Percentiles rank a stretch among this genome's conserved stretches.
phyloP scores from a whole-genome alignment of 2,888 invertebrate species.

The Dendrolimus pini region DNA sequence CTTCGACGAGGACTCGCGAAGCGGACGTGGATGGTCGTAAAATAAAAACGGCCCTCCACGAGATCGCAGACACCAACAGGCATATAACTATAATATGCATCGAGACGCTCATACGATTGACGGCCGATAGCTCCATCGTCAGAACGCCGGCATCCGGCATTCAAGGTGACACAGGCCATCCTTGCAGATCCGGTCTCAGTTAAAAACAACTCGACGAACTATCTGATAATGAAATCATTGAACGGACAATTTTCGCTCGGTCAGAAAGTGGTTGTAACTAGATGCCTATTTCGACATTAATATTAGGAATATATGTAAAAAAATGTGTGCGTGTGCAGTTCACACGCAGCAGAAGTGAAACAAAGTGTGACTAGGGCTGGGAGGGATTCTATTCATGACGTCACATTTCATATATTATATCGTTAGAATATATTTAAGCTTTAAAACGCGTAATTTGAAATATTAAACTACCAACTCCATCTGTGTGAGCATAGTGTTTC shows the following conservation, averaged over 20 bases:
- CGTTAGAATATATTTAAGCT: too few relatives aligned
- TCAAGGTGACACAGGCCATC: conserved; percentile 71
- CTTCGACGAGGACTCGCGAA: conserved; percentile 56
- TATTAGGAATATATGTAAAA: too few relatives aligned
- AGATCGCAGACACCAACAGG: conserved; percentile 58
- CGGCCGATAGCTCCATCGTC: conserved; percentile 65
- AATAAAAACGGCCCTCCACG: conserved; percentile 59
- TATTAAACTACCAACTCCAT: too few relatives aligned
- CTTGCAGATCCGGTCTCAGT: conserved; percentile 58
- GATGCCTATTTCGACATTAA: too few relatives aligned
- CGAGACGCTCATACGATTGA: conserved; percentile 66
- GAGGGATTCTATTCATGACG: too few relatives aligned
- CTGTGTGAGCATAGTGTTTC: too few relatives aligned
- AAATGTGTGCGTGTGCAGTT: too few relatives aligned
- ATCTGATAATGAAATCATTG: background rate
- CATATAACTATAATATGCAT: conserved; percentile 57
- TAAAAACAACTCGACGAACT: conserved; percentile 15
- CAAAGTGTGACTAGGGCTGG: too few relatives aligned
- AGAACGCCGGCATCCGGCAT: conserved; percentile 67
- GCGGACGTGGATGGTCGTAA: conserved; percentile 69
- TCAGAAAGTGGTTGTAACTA: too few relatives aligned
- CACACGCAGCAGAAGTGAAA: too few relatives aligned
- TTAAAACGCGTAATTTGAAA: too few relatives aligned
- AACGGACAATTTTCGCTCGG: background rate
- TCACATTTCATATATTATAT: too few relatives aligned